These are phyloP conservation scores for Bubo scandiacus DNA, from an alignment of 2,113 vertebrate genomes.

Conservation along the genomic window DNA sequence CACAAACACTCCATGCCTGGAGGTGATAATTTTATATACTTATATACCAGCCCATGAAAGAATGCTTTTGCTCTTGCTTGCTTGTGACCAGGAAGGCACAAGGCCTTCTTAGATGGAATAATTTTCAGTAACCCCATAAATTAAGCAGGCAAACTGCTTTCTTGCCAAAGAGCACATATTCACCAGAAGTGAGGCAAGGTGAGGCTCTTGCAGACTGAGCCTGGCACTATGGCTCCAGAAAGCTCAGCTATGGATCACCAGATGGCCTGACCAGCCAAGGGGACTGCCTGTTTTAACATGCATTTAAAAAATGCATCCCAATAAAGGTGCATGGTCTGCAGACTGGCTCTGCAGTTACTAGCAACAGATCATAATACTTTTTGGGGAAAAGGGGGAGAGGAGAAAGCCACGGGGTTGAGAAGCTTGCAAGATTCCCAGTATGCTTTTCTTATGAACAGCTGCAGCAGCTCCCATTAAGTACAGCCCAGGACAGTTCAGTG, in stretches of 20 bases:
- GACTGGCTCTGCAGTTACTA: neutral
- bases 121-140: neutral
- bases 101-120: neutral
- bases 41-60: neutral
- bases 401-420: neutral
- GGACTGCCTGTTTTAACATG: neutral
- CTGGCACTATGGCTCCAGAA: too few species aligned
- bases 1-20: neutral
- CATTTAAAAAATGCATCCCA: neutral
- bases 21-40: neutral
- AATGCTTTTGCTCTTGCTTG: neutral
- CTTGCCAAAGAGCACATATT: neutral
- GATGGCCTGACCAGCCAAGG: neutral
- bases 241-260: neutral
- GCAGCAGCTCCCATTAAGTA: neutral
- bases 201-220: neutral
- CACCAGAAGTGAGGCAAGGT: neutral
- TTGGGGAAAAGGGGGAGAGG: neutral
- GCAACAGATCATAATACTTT: too few species aligned
- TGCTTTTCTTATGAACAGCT: neutral
- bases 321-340: neutral
- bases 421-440: neutral
- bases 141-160: neutral
- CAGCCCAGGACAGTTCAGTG: neutral
- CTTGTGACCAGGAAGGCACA: neutral